Base-by-base conservation (phyloP, 2,113 vertebrate genomes). In the Carettochelys insculpta region DNA sequence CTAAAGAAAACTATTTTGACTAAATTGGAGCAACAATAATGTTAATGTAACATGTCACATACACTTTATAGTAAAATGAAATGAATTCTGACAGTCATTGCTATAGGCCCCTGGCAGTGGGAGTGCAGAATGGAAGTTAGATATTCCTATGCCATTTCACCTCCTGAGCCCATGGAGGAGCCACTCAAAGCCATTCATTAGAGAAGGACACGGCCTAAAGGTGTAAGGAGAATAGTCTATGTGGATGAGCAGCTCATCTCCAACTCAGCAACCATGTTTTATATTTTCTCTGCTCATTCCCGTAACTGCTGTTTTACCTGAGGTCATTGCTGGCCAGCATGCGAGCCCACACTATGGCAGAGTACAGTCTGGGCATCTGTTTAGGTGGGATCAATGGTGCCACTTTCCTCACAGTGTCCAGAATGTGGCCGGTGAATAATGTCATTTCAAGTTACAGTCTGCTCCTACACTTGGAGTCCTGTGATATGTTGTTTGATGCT, bases 1-100 rank as follows among this genome's bases (percentile, higher is more conserved):
- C n/a, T n/a, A n/a, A 89, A n/a, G 34, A 27, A 71, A 83, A 68
- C 77, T 82, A 27, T 80, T n/a, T 83, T 86, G 48, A 56, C 89
- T 88, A 85, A 83, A 20, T 84, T 75, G 24, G 22, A 88, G 5
- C 51, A 38, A 31, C 77, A 77, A 24, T 89, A 19, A 65, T 83
- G 50, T 86, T 90, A 94, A 80, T 86, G 93, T 82, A 90, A 82
- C 34, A 34, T 73, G 31, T 24, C 81, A n/a, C 53, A 9, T 82
- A 9, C 8, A 38, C 89, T 89, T 81, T 80, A 75, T 43, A 71
- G 58, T 20, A 86, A 71, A 45, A 83, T 78, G 82, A 24, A 19
- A 38, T 85, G 58, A 87, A 61, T 85, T 77, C 47, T 93, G 58
- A 47, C 43, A 88, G 51, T 53, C 80, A 29, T 81, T 91, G 52